Evolutionary conservation across 1,140 invertebrate species (phyloP), one percentile per base, ranked within the genome.

Genomic region (Steinernema feltiae): DNA sequence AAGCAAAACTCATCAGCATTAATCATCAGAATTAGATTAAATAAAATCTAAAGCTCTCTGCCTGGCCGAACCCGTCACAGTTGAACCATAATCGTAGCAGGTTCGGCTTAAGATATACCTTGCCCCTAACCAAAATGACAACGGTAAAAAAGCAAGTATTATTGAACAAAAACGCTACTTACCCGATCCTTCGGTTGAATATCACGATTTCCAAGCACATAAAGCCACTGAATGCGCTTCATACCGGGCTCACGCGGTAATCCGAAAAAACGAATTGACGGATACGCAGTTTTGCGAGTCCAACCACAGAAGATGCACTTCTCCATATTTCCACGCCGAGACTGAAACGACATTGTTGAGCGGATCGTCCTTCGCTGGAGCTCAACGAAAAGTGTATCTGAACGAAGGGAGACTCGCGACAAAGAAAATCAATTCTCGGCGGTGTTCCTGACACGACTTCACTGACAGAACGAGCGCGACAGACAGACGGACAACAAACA

Each of bases 211-310:
- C 80, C 82, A 24, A 82, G 46, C 1, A 80, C 80, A 72, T 82
- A 81, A 31, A 82, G 73, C 81, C 81, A 82, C 46, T 79, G 80
- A 46, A 82, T 79, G n/a, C 82, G 82, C 72, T 84, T 83, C 76
- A 82, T 48, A 30, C 81, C 81, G 24, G 81, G 81, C 46, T 82
- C 81, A 32, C 74, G 48, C 1, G 81, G 81, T 72, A 82, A 75
- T 27, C 72, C 76, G 73, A 82, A 82, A 69, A 82, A 82, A 0
- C 81, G 80, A 21, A 84, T 75, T 17, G 77, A 79, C 32, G 70
- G 77, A 63, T 74, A 78, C 15, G 76, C 76, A n/a, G 70, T 78
- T 29, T 71, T 74, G 7, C 76, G 77, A 3, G 48, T 78, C 76
- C 76, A 78, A 21, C 76, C 76, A 32, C 76, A 78, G 35, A 78